Conservation (phyloP, 2,113 vertebrate genomes). For the Esox niger region DNA sequence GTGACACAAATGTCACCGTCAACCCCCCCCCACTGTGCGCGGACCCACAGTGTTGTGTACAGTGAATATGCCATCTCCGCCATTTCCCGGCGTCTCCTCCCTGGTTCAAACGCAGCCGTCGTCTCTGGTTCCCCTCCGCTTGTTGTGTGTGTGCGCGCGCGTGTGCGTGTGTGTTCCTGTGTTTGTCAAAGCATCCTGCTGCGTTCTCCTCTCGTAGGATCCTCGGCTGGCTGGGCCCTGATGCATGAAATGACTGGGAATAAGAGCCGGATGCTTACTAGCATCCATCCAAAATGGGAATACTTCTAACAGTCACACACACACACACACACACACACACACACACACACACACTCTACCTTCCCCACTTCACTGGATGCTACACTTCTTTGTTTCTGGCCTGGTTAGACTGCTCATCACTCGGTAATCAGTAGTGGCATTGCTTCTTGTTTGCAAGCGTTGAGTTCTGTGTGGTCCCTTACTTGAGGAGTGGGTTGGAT, state of each 20-base stretch:
- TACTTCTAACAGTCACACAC: too few species aligned
- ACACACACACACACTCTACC: neutral
- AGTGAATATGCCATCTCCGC: conserved; percentile 72
- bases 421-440: conserved; percentile 38
- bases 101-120: conserved; percentile 64
- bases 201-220: conserved; percentile 54
- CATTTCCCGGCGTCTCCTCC: conserved; percentile 64
- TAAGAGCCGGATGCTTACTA: conserved; percentile 1
- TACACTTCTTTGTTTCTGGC: conserved; percentile 25
- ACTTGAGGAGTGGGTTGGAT: conserved; percentile 47
- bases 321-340: conserved; percentile 5
- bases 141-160: neutral
- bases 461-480: conserved; percentile 57
- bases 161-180: too few species aligned
- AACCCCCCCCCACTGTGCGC: conserved; percentile 47
- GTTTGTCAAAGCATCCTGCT: conserved; percentile 6
- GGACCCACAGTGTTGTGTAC: conserved; percentile 58
- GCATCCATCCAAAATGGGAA: neutral
- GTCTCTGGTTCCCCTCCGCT: conserved; percentile 36
- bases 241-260: conserved; percentile 1
- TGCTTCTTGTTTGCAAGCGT: conserved; percentile 49
- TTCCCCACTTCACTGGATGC: too few species aligned
- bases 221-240: conserved; percentile 45
- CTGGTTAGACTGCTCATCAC: conserved; percentile 41
- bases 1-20: conserved; percentile 64